Evolutionary conservation across 2,797 vertebrate genomes (phyloP).

Genomic region (Tadarida brasiliensis): DNA sequence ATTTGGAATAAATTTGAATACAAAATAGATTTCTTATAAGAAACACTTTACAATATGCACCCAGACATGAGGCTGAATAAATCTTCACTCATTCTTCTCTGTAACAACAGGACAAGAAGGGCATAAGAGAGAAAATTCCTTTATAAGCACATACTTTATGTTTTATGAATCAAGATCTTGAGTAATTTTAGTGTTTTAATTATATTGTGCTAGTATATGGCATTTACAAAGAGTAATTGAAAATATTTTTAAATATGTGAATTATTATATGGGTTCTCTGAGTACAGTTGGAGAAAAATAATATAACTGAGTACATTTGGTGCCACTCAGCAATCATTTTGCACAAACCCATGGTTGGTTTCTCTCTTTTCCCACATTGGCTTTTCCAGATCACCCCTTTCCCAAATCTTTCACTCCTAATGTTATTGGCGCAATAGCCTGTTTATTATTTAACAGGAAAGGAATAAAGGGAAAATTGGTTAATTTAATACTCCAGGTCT

Average conservation of each 20-base stretch:
- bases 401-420: not conserved
- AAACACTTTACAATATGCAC: not conserved
- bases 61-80: not conserved
- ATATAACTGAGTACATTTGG: not conserved
- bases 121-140: not conserved
- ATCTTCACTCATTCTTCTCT: constrained; percentile 40
- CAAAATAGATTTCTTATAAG: constrained; percentile 12
- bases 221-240: constrained; percentile 23
- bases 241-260: constrained; percentile 5
- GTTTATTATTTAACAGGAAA: no score
- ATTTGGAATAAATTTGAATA: constrained; percentile 52
- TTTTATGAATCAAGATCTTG: constrained; percentile 39
- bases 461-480: no score
- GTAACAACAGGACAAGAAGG: not conserved
- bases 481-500: no score
- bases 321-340: not conserved
- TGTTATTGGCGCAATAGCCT: no score
- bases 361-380: not conserved
- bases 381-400: constrained; percentile 19
- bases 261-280: constrained; percentile 5
- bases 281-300: not conserved
- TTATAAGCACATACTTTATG: not conserved
- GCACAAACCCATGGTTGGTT: not conserved
- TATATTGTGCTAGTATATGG: not conserved
- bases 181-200: constrained; percentile 58